phyloP scores from a whole-genome alignment of 2,888 invertebrate species.

The Antitype chi region DNA sequence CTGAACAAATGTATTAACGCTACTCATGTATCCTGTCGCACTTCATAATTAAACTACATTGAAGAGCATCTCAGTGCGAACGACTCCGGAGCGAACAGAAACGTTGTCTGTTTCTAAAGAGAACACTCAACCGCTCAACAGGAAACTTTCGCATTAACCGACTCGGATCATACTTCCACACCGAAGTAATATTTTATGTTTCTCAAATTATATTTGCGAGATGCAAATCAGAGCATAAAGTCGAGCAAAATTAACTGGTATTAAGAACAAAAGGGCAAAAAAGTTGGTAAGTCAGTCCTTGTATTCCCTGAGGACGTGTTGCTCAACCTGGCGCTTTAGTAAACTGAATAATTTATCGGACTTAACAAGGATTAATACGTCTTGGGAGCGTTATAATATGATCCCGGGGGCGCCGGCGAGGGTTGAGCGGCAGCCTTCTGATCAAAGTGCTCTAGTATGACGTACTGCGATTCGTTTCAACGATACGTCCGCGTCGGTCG shows the following conservation, averaged over 20 bases:
- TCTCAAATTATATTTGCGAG: constrained; percentile 65
- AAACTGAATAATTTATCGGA: constrained; percentile 85
- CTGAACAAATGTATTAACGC: not conserved
- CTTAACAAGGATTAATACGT: constrained; percentile 85
- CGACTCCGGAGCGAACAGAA: not conserved
- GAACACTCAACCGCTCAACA: constrained; percentile 26
- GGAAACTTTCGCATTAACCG: constrained; percentile 61
- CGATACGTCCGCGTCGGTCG: constrained; percentile 2
- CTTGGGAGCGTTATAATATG: constrained; percentile 79
- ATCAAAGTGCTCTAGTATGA: constrained; percentile 58
- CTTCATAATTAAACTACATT: constrained; percentile 34
- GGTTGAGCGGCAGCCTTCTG: constrained; percentile 29
- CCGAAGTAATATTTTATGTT: constrained; percentile 68
- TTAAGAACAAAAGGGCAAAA: constrained; percentile 72
- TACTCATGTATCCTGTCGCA: constrained; percentile 12
- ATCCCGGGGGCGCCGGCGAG: constrained; percentile 64
- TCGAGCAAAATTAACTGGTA: constrained; percentile 69
- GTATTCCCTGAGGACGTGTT: constrained; percentile 58
- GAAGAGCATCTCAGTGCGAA: constrained; percentile 22
- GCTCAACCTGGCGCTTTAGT: constrained; percentile 59
- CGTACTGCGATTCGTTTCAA: constrained; percentile 13
- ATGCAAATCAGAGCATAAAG: constrained; percentile 66
- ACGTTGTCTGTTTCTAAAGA: constrained; percentile 17
- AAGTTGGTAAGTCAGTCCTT: constrained; percentile 61
- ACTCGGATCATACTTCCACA: constrained; percentile 57